These are phyloP conservation scores for Silvanus unidentatus DNA, from an alignment of 2,888 invertebrate species.

Conservation along the genomic window DNA sequence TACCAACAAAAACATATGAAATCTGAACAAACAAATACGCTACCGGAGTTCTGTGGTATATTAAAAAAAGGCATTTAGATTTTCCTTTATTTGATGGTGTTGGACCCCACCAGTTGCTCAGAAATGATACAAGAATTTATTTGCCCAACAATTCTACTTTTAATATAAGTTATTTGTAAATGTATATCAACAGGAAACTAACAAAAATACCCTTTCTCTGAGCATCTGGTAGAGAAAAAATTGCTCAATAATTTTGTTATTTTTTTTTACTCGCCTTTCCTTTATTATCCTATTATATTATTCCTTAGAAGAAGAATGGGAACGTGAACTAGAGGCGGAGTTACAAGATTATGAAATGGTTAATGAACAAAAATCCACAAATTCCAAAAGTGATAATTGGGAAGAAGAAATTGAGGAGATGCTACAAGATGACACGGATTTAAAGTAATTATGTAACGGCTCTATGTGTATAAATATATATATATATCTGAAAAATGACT, in stretches of 20 bases:
- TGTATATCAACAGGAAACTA: slow-evolving; percentile 34
- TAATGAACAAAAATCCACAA: slow-evolving; percentile 50
- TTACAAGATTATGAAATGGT: slow-evolving; percentile 93
- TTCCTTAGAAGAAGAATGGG: slow-evolving; percentile 76
- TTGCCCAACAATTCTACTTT: background rate
- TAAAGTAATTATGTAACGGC: slow-evolving; percentile 33
- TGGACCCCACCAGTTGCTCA: slow-evolving; percentile 34
- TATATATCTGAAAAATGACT: background rate
- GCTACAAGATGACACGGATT: slow-evolving; percentile 41
- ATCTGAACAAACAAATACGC: too few relatives aligned
- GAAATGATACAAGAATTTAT: slow-evolving; percentile 16
- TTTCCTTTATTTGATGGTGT: slow-evolving; percentile 23
- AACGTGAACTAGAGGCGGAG: slow-evolving; percentile 91
- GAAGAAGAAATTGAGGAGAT: slow-evolving; percentile 45
- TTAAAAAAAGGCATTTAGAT: slow-evolving; percentile 9
- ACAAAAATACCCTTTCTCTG: slow-evolving; percentile 28
- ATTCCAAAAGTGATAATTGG: slow-evolving; percentile 43
- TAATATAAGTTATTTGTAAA: too few relatives aligned
- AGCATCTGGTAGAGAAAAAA: slow-evolving; percentile 35
- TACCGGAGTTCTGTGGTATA: too few relatives aligned
- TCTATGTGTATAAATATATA: slow-evolving; percentile 1
- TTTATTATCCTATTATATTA: slow-evolving; percentile 21
- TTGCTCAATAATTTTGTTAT: slow-evolving; percentile 21
- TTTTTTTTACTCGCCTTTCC: slow-evolving; percentile 12
- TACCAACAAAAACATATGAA: too few relatives aligned